Evolutionary conservation across 2,797 vertebrate species (phyloP).

Genomic region (Linurgus olivaceus): DNA sequence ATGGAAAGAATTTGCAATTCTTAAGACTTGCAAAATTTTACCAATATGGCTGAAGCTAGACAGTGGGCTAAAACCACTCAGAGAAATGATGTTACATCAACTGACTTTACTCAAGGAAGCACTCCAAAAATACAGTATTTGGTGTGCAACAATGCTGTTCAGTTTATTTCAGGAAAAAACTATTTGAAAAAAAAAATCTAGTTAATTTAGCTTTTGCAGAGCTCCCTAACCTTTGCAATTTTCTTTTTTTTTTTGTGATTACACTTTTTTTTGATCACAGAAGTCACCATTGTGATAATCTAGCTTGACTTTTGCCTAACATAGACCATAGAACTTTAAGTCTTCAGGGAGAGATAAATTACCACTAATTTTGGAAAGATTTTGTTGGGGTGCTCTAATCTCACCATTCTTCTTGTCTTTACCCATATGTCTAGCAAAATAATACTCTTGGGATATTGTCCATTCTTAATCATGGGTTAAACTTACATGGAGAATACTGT

Average conservation of each 20-base stretch:
- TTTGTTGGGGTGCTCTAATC: not conserved
- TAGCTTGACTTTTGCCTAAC: constrained; percentile 49
- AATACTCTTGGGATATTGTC: not conserved
- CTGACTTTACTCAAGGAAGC: not conserved
- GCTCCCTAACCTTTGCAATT: not conserved
- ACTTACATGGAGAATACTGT: not conserved
- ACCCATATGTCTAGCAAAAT: not conserved
- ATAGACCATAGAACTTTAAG: constrained; percentile 36
- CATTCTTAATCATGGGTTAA: not conserved
- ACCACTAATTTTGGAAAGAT: not conserved
- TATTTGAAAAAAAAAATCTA: not conserved
- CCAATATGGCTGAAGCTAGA: not conserved
- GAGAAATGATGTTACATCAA: not conserved
- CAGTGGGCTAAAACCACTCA: not conserved
- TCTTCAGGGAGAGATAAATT: not conserved
- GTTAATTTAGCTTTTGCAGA: not conserved
- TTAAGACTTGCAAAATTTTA: not conserved
- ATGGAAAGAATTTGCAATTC: not conserved
- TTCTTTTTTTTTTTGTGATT: not conserved
- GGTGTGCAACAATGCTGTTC: not conserved
- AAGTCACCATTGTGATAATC: constrained; percentile 65
- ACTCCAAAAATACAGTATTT: not conserved
- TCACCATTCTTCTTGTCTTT: not conserved
- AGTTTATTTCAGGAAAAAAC: not conserved
- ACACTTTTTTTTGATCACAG: constrained; percentile 9